Conservation (phyloP, 2,888 invertebrate genomes). For the Kryphioiulus occultus region DNA sequence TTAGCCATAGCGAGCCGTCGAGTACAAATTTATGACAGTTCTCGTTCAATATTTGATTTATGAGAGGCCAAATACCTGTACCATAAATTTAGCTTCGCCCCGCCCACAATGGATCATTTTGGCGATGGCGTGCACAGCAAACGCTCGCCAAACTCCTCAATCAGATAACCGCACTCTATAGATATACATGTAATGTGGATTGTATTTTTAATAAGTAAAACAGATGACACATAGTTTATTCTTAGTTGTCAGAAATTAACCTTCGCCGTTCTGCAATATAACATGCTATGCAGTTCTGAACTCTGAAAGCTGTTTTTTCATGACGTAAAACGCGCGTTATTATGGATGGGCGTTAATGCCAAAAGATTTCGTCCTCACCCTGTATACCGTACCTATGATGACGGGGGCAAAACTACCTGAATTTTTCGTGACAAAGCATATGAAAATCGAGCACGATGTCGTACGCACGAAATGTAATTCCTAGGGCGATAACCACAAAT, state of each 20-base stretch:
- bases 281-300: too few relatives aligned
- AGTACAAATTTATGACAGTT: neutral
- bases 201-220: neutral
- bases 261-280: neutral
- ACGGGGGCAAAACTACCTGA: neutral
- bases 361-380: too few relatives aligned
- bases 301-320: too few relatives aligned
- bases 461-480: neutral
- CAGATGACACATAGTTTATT: neutral
- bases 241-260: neutral
- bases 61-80: neutral
- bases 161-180: neutral
- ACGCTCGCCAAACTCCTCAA: neutral
- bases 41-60: constrained; percentile 3
- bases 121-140: neutral
- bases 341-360: too few relatives aligned
- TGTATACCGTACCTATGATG: too few relatives aligned
- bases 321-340: too few relatives aligned
- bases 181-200: neutral
- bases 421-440: neutral
- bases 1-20: neutral
- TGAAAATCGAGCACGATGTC: neutral
- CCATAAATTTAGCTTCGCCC: neutral
- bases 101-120: neutral
- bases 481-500: neutral